Base-by-base conservation (phyloP, 2,888 invertebrate species). In the Phragmatobia fuliginosa region DNA sequence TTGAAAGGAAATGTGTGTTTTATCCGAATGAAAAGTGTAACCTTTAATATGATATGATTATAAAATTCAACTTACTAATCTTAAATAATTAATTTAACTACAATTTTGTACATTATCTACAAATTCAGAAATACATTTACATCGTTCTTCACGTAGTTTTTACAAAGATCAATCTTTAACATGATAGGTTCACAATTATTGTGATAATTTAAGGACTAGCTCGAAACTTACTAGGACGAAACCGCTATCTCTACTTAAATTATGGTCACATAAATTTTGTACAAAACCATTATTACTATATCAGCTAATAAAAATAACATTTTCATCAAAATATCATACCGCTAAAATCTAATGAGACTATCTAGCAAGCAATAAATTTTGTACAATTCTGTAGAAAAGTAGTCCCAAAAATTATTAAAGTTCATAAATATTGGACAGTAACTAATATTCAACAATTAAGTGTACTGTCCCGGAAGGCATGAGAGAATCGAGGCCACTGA, bases 141-240 rank as follows among this genome's bases (percentile, higher is more conserved):
- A 91, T 83, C 78, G 81, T 81, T 83, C 70, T 7, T 83, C 72
- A 72, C 79, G 81, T 85, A 89, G 85, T 88, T 86, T 85, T 89
- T 85, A 82, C 79, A 83, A 74, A 77, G 72, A 78, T 80, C 74
- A 78, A 81, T 83, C 70, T 72, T 83, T 83, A 70, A 79, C 63
- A 76, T 83, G 79, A 81, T 83, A 83, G 73, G 72, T 70, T 81
- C 82, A 82, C 82, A 82, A 83, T 83, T 83, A 82, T 84, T 84
- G 83, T 83, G 83, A 83, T 85, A 85, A 84, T 80, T 92, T 91
- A 78, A 93, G 91, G 94, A 94, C 94, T 94, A 94, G 94, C 87
- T 93, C 88, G 90, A 91, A 92, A 94, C 91, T 92, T 94, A 93
- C 93, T 94, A 94, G 91, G 92, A 91, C 90, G 87, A 92, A 93